Evolutionary conservation across 2,797 vertebrate species (phyloP).

Genomic region (Jordanella pulchra): DNA sequence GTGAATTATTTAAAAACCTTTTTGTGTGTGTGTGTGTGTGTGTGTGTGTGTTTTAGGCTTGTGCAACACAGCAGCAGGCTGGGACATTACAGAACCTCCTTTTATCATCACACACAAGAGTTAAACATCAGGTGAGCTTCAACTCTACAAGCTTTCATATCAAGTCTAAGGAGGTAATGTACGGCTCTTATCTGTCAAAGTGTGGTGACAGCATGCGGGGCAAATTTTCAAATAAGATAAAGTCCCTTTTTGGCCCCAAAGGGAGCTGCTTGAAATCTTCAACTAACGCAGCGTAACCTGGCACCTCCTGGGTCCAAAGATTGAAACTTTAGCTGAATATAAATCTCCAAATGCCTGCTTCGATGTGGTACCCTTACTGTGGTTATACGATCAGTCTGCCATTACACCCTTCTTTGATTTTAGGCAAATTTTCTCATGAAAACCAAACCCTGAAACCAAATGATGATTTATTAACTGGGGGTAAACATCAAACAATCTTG

Average conservation of each 20-base stretch:
- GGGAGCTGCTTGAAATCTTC: not conserved
- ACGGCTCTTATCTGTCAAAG: constrained; percentile 1
- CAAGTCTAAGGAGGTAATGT: not conserved
- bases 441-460: too few relatives aligned
- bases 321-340: not conserved
- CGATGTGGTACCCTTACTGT: not conserved
- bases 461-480: too few relatives aligned
- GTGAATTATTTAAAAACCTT: not conserved
- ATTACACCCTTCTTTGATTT: not conserved
- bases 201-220: not conserved
- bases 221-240: not conserved
- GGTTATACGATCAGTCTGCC: not conserved
- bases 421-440: not conserved
- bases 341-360: not conserved
- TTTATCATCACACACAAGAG: not conserved
- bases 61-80: not conserved
- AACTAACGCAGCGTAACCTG: not conserved
- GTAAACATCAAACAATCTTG: not conserved
- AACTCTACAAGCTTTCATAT: not conserved
- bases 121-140: not conserved
- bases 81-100: not conserved
- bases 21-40: not conserved
- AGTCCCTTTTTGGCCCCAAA: not conserved
- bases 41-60: not conserved
- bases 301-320: not conserved